phyloP scores from a whole-genome alignment of 2,797 vertebrate species.

The Chloroceryle inda region DNA sequence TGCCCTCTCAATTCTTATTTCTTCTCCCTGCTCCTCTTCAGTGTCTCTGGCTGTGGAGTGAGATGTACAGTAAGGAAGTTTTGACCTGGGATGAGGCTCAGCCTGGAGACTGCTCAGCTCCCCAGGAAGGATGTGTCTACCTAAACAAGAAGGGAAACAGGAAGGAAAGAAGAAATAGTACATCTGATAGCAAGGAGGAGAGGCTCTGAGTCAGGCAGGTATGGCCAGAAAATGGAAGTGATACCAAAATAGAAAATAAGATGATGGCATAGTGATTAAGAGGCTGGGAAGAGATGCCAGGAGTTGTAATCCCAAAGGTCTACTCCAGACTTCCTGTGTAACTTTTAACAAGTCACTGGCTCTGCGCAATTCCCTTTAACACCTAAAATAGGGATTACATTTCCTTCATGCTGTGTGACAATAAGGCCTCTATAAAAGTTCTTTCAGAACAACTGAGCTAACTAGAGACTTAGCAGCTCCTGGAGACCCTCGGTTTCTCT shows the following conservation, averaged over 20 bases:
- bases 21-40: not conserved
- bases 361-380: not conserved
- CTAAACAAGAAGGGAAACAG: conserved; percentile 61
- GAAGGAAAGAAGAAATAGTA: conserved; percentile 57
- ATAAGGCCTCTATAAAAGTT: not conserved
- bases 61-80: not conserved
- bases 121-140: conserved; percentile 63
- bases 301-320: conserved; percentile 8
- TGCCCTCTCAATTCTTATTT: not conserved
- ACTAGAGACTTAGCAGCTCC: not conserved
- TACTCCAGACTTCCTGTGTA: conserved; percentile 38
- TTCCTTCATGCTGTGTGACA: not conserved
- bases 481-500: not conserved
- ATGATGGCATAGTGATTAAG: not conserved
- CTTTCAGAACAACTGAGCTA: not conserved
- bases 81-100: not conserved
- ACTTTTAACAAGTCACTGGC: not conserved
- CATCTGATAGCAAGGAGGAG: conserved; percentile 15
- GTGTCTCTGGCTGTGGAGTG: not conserved
- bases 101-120: conserved; percentile 41
- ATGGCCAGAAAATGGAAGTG: not conserved
- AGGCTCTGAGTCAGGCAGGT: conserved; percentile 31
- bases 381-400: conserved; percentile 11
- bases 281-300: not conserved
- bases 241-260: not conserved